A percentile compares a stretch with the other conserved stretches of the same genome.
Evolutionary conservation across 2,888 invertebrate genomes (phyloP).

Genomic region (Erebia epiphron): DNA sequence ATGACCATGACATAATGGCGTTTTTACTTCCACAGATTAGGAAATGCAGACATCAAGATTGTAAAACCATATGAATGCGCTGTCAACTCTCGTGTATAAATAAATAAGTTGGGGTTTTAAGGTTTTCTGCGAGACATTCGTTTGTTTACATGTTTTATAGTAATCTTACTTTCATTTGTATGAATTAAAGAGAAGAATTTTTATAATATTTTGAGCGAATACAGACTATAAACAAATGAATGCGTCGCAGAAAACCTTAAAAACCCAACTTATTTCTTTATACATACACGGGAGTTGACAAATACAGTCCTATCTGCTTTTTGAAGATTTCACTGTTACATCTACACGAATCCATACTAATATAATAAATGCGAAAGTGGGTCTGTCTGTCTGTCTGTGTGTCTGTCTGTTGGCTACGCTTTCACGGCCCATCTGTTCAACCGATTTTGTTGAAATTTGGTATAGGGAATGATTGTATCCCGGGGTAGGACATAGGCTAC

Average conservation of each 20-base stretch:
- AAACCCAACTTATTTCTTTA: slow-evolving; percentile 44
- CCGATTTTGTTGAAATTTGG: no score
- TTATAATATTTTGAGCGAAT: no score
- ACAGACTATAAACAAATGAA: not conserved
- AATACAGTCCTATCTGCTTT: no score
- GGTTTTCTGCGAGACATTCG: slow-evolving; percentile 35
- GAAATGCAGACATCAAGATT: slow-evolving; percentile 74
- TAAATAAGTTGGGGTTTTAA: slow-evolving; percentile 43
- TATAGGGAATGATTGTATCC: no score
- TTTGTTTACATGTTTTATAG: not conserved
- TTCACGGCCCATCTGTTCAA: no score
- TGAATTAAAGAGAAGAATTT: not conserved
- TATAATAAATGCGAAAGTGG: no score
- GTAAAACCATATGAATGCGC: slow-evolving; percentile 66
- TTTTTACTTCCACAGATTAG: slow-evolving; percentile 58
- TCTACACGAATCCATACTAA: no score
- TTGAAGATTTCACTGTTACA: no score
- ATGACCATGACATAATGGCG: slow-evolving; percentile 66
- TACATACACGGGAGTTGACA: slow-evolving; percentile 70
- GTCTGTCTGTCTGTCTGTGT: no score
- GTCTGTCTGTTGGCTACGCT: no score
- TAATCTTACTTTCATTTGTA: slow-evolving; percentile 6
- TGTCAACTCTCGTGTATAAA: slow-evolving; percentile 67
- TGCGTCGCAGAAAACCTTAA: slow-evolving; percentile 39
- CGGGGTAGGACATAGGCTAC: no score